Evolutionary conservation across 2,113 vertebrate genomes (phyloP).

Genomic region (Brachyhypopomus occidentalis): DNA sequence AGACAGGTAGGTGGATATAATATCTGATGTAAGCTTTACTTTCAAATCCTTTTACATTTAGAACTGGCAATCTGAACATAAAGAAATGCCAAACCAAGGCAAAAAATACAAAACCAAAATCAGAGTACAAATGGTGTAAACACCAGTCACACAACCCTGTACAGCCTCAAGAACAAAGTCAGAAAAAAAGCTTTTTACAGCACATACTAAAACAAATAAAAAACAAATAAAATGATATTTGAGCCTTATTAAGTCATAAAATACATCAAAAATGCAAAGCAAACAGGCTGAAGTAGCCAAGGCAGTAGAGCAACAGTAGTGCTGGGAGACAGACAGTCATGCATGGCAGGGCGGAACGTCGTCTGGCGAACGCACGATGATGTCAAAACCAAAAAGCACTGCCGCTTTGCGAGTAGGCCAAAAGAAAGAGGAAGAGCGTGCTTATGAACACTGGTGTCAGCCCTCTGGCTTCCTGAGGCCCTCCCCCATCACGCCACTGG

Average conservation of each 20-base stretch:
- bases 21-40: constrained; percentile 98
- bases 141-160: constrained; percentile 99
- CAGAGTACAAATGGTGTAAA: constrained; percentile 82
- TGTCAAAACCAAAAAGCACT: constrained; percentile 60
- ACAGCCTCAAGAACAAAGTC: constrained; percentile 95
- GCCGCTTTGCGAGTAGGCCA: constrained; percentile 71
- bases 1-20: constrained; percentile 56
- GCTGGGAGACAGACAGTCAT: constrained; percentile 73
- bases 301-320: constrained; percentile 70
- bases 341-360: constrained; percentile 74
- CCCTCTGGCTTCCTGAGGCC: constrained; percentile 54
- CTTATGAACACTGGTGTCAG: constrained; percentile 67
- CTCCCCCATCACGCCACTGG: constrained; percentile 55
- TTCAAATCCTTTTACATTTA: constrained; percentile 99
- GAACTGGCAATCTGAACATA: constrained; percentile 97
- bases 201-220: constrained; percentile 88
- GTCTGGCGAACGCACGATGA: constrained; percentile 71
- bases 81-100: constrained; percentile 79
- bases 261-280: constrained; percentile 79
- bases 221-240: constrained; percentile 73
- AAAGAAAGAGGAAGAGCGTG: constrained; percentile 59
- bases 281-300: constrained; percentile 72
- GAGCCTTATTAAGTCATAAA: constrained; percentile 81
- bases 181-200: constrained; percentile 98
- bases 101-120: constrained; percentile 72